Evolutionary conservation across 2,113 vertebrate genomes (phyloP), one percentile per base, ranked within the genome.

Genomic region (Ramphastos sulfuratus): DNA sequence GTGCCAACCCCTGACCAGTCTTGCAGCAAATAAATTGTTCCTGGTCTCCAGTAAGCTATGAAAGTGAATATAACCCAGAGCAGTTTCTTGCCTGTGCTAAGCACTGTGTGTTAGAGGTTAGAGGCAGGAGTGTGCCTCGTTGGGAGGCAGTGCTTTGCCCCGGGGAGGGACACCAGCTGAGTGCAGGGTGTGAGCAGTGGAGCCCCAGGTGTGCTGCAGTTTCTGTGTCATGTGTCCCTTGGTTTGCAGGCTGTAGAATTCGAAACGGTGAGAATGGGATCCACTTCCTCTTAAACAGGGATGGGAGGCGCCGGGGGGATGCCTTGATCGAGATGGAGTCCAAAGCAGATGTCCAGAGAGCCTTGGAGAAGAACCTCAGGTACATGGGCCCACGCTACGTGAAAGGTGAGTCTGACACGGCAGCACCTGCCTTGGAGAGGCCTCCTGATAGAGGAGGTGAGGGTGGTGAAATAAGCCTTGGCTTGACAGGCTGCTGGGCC

Each of bases 321-420:
- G 99, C 99, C 71, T 96, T 99, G 94, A 97, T 99, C 5, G 99
- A 99, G 97, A 79, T 99, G 94, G 98, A 99, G 96, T 98, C 98
- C 0, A 98, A 98, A 72, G 98, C 97, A 4, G 99, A 99, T 3
- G 97, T 99, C 31, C 90, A 96, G 82, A 99, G 98, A 83, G 99
- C 99, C 39, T 95, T 99, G 95, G 98, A 99, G 74, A 99, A 98
- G 93, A 96, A 99, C 97, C 96, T 98, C 58, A 97, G 98, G 91
- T 99, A 99, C 80, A 97, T 99, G 85, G 99, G 99, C 7, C 96
- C 98, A 2, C 99, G 99, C 39, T 99, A 99, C 1, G 97, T 99
- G 24, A 98, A 99, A 98, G 99, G 99, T 99, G 89, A 1, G 97
- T 91, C 39, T 54, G 60, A 8, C 66, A 10, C 3, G 1, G 15